A percentile compares a stretch with the other conserved stretches of the same genome.
Evolutionary conservation across 2,797 vertebrate genomes (phyloP).

Genomic region (Gadopsis bispinosus): DNA sequence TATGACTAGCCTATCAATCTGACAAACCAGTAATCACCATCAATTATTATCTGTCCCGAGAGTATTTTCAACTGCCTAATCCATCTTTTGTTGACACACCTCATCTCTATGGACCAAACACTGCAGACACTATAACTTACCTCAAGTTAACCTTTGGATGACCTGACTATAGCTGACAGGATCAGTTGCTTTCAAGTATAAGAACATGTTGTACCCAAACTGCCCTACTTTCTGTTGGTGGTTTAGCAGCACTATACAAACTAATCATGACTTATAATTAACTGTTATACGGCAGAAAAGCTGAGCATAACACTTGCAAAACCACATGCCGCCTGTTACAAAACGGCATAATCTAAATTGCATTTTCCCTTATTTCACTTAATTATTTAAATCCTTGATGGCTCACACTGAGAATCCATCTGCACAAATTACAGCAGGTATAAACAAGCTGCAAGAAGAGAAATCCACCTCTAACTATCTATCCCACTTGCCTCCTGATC

Average conservation of each 20-base stretch:
- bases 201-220: constrained; percentile 16
- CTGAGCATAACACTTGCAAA: constrained; percentile 39
- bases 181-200: constrained; percentile 35
- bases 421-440: constrained; percentile 73
- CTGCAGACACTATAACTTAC: background rate
- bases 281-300: constrained; percentile 35
- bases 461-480: constrained; percentile 54
- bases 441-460: constrained; percentile 65
- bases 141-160: constrained; percentile 35
- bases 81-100: background rate
- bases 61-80: constrained; percentile 9
- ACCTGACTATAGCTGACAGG: constrained; percentile 22
- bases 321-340: constrained; percentile 35
- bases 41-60: constrained; percentile 4
- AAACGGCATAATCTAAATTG: constrained; percentile 51
- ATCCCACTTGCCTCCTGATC: constrained; percentile 68
- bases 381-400: constrained; percentile 63
- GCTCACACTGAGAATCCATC: constrained; percentile 71
- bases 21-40: background rate
- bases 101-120: background rate
- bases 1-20: background rate
- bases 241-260: constrained; percentile 30
- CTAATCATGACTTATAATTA: constrained; percentile 66
- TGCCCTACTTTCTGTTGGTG: constrained; percentile 30
- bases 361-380: constrained; percentile 55